These are phyloP conservation scores for Bombyx mandarina DNA, from an alignment of 1,140 invertebrate genomes.

Conservation along the genomic window DNA sequence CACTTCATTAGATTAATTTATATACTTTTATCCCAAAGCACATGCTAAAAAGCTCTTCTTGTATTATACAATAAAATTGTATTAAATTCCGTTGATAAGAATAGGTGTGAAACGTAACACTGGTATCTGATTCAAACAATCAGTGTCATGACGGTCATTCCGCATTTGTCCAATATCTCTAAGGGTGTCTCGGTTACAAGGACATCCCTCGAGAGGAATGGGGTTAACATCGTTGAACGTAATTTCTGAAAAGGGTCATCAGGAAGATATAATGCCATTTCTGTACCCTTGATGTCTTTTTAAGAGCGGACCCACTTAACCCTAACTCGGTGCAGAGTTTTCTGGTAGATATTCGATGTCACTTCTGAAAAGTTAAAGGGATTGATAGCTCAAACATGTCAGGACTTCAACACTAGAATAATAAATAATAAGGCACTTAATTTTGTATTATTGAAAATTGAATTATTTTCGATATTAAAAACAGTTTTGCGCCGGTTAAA, in stretches of 20 bases:
- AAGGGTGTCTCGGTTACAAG: conserved; percentile 18
- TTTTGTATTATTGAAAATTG: too few relatives aligned
- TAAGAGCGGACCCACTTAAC: conserved; percentile 56
- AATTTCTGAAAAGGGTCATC: conserved; percentile 57
- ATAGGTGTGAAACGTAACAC: background rate
- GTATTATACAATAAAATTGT: too few relatives aligned
- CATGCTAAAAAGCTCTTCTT: too few relatives aligned
- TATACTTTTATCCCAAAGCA: too few relatives aligned
- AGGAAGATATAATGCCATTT: conserved; percentile 62
- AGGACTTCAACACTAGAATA: too few relatives aligned
- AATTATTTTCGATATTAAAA: too few relatives aligned
- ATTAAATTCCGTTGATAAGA: too few relatives aligned
- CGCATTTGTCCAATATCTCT: conserved; percentile 17
- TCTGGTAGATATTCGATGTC: conserved; percentile 19
- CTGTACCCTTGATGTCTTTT: conserved; percentile 62
- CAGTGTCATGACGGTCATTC: conserved; percentile 18
- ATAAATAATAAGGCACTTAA: too few relatives aligned
- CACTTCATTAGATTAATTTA: too few relatives aligned
- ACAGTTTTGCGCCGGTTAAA: too few relatives aligned
- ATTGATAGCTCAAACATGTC: too few relatives aligned
- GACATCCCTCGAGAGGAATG: conserved; percentile 28
- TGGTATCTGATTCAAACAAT: conserved; percentile 9
- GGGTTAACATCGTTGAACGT: conserved; percentile 36
- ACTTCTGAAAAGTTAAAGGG: conserved; percentile 20
- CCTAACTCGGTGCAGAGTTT: conserved; percentile 34